Evolutionary conservation across 1,140 invertebrate species (phyloP), one percentile per base, ranked within the genome.

Genomic region (Mactra quadrangularis): DNA sequence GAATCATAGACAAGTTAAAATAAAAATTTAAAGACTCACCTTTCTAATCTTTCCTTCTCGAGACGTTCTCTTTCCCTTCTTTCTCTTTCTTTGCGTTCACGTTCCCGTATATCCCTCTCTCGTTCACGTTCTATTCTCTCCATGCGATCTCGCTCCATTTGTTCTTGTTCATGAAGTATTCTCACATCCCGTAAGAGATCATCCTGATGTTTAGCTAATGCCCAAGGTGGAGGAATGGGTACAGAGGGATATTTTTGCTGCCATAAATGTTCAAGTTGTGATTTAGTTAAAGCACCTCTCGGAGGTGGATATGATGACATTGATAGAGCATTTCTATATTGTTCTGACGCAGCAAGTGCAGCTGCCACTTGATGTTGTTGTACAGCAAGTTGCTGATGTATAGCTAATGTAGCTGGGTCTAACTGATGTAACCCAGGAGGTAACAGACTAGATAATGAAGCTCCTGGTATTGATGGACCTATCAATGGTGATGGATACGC

Each of bases 41-140:
- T 70, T 31, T 79, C 83, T 7, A 77, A 19, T 41, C 74, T 38
- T 86, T 94, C 93, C 45, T 84, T 81, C 57, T 89, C 86, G 25
- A 78, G 64, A 50, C 92, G 91, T 86, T 94, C 92, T 31, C 92
- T 92, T 92, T 96, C 95, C 81, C 94, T 93, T 72, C 85, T 66
- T 62, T 87, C 84, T 27, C 86, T 77, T 62, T 87, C 79, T 76
- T 95, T 94, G 60, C 94, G 92, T 86, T 95, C 85, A 41, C 76
- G 64, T 81, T 90, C 88, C 22, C 84, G 55, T 45, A 82, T 57
- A 57, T 87, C 87, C 50, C 77, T 55, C 27, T 81, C 77, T 47
- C 84, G 62, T 75, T 83, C 82, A 29, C 92, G 86, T 74, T 90
- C 88, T 29, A 86, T 57, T 41, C 85, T 64, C 59, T 89, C 90